Evolutionary conservation across 2,797 vertebrate genomes (phyloP), one percentile per base, ranked within the genome.

Genomic region (Scolopax bukidnonensis): DNA sequence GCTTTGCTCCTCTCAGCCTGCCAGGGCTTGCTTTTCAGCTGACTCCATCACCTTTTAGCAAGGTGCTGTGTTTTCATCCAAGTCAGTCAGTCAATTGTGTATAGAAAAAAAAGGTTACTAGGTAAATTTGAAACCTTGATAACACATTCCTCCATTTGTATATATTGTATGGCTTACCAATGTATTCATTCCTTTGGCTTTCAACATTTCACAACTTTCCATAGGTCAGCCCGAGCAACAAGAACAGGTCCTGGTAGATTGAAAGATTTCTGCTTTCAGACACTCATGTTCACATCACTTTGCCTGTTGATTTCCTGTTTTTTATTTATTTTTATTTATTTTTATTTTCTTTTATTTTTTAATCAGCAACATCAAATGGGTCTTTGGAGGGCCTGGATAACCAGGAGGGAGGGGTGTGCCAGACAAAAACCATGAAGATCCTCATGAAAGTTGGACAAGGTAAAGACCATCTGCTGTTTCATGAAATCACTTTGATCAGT

Each of bases 391-490:
- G 99, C 97, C 98, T 99, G 98, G 98, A 99, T 98, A 99, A 99
- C 98, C 99, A 99, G 98, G 99, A 99, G 97, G 99, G 99, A 95
- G 99, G 99, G 88, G 99, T 99, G 93, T 99, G 99, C 98, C 99
- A 99, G 98, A 99, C 98, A 98, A 99, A 98, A 99, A 99, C 99
- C 98, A 99, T 99, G 99, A 99, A 99, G 98, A 99, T 99, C 97
- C 98, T 99, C 98, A 99, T 99, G 99, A 99, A 99, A 98, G 99
- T 99, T 98, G 99, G 99, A 98, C 99, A 99, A 98, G 99, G 99
- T 99, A 98, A 99, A 99, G 98, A 97, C 93, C 92, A 90, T 89
- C 96, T 97, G 95, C 97, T 95, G 90, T 97, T 96, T 96, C 93
- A 61, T 90, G 84, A 96, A 96, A 96, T 95, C 95, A 91, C 96